Base-by-base conservation (phyloP, 2,113 vertebrate species). In the Phycodurus eques region DNA sequence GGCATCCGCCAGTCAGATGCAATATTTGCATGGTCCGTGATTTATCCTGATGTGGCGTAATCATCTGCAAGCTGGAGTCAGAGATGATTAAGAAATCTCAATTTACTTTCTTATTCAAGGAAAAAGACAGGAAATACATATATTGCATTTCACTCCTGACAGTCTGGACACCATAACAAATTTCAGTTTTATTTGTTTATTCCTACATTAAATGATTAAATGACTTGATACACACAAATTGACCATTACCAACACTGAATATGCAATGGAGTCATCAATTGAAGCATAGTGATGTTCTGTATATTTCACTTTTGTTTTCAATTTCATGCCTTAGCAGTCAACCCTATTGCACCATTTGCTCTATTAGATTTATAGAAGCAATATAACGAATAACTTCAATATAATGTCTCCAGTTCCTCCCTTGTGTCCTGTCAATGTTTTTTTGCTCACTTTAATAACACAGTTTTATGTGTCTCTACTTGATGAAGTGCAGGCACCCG, bases 301-400 rank as follows among this genome's bases (percentile, higher is more conserved):
- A 71, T 83, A 79, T 80, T 82, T 85, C 79, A 82, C 77, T 85
- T 88, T 80, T 85, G 80, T 87, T 88, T 84, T 83, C 83, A 90
- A 85, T 90, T 85, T 88, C 85, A 90, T 85, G 82, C 83, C 81
- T 81, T 85, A 74, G 75, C 76, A 85, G 83, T 87, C 86, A 69
- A 62, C 66, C 66, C 65, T 83, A 80, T 81, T 88, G 86, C 83
- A 80, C 63, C 75, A 71, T 82, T 89, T 76, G 75, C 83, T 73
- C 77, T 68, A 56, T 35, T 67, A 80, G 84, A 90, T 90, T 86
- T 87, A 88, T 86, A 75, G 80, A 68, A 80, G 76, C 80, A 87
- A 85, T 89, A 89, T 80, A 83, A 85, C 20, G 20, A 61, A 84
- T 88, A 87, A 84, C 79, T 81, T 79, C 79, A 75, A 59, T 71